Evolutionary conservation across 1,140 invertebrate species (phyloP).

Genomic region (Drosophila seguyi): DNA sequence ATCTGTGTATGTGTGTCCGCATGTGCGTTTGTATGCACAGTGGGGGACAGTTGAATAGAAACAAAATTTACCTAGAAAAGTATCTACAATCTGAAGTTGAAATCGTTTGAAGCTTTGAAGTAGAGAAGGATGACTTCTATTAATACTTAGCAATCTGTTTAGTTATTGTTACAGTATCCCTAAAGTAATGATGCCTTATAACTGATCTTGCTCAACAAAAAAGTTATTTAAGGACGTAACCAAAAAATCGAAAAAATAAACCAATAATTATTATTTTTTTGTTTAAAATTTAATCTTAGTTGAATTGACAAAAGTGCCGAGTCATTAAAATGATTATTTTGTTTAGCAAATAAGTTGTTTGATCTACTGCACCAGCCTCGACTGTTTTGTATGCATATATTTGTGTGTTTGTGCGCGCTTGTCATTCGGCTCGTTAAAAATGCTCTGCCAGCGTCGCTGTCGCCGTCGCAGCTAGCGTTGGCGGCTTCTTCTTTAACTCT

Average conservation of each 20-base stretch:
- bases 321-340: not conserved
- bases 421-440: slow-evolving; percentile 77
- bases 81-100: slow-evolving; percentile 1
- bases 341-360: not conserved
- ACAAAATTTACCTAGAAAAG: not conserved
- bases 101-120: not conserved
- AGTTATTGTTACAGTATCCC: not conserved
- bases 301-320: not conserved
- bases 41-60: slow-evolving; percentile 18
- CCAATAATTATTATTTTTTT: not conserved
- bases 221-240: not conserved
- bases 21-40: slow-evolving; percentile 34
- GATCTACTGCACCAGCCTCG: not conserved
- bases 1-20: slow-evolving; percentile 40
- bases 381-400: slow-evolving; percentile 36
- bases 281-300: not conserved
- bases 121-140: not conserved
- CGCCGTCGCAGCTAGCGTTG: slow-evolving; percentile 44
- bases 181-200: not conserved
- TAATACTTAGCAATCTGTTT: too few relatives aligned
- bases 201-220: slow-evolving; percentile 2
- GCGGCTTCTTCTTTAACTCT: slow-evolving; percentile 79
- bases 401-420: slow-evolving; percentile 60
- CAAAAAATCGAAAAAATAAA: not conserved
- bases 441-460: slow-evolving; percentile 41